phyloP scores from a whole-genome alignment of 2,888 invertebrate species.

The Omphaloscelis lunosa region DNA sequence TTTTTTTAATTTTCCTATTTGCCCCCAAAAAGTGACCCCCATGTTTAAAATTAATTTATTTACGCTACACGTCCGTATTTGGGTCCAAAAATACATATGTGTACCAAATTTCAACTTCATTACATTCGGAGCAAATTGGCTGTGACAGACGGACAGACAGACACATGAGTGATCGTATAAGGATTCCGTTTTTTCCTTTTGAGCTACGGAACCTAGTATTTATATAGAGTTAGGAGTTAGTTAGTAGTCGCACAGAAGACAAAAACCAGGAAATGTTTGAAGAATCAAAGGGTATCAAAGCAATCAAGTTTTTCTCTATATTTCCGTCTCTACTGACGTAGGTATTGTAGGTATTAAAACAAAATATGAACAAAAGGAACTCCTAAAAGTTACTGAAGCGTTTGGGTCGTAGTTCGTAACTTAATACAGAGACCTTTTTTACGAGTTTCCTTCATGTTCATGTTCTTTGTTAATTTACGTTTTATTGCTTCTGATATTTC shows the following conservation, averaged over 20 bases:
- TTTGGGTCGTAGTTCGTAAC: conserved; percentile 12
- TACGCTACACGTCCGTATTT: too few relatives aligned
- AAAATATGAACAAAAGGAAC: conserved; percentile 38
- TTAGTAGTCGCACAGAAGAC: not conserved
- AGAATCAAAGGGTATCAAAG: not conserved
- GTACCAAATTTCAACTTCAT: too few relatives aligned
- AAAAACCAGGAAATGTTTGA: not conserved
- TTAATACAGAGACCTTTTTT: not conserved
- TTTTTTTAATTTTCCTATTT: too few relatives aligned
- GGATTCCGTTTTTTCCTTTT: too few relatives aligned
- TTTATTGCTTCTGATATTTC: conserved; percentile 8
- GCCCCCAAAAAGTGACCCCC: too few relatives aligned
- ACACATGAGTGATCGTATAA: too few relatives aligned
- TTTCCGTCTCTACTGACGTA: conserved; percentile 23
- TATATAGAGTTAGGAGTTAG: too few relatives aligned
- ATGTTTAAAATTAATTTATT: too few relatives aligned
- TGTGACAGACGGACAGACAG: too few relatives aligned
- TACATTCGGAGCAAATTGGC: too few relatives aligned
- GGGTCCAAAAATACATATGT: too few relatives aligned
- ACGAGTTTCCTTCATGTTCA: conserved; percentile 5
- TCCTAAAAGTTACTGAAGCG: conserved; percentile 23
- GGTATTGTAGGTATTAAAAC: not conserved
- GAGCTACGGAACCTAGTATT: too few relatives aligned
- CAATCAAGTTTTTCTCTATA: conserved; percentile 18
- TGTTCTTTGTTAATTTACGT: conserved; percentile 18